phyloP scores from a whole-genome alignment of 2,113 vertebrate species.

The Microcebus murinus region DNA sequence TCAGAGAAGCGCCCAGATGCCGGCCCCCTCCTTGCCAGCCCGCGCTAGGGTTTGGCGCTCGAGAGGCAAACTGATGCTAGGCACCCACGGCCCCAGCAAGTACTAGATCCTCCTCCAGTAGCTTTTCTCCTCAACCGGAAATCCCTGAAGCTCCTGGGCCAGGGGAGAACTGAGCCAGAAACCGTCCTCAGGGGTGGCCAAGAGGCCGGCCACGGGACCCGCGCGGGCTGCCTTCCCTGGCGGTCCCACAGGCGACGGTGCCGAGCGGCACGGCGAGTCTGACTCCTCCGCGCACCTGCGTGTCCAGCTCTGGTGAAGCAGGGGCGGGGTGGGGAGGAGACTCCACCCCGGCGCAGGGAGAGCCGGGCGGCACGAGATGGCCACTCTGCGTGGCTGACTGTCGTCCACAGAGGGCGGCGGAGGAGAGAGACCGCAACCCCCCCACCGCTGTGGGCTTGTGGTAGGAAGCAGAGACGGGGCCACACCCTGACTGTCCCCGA shows the following conservation, averaged over 20 bases:
- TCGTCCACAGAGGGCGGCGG: background rate
- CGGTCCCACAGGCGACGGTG: background rate
- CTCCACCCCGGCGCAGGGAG: fast-evolving
- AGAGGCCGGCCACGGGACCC: background rate
- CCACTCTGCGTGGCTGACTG: background rate
- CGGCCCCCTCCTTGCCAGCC: background rate
- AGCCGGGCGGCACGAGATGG: background rate
- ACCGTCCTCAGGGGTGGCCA: background rate
- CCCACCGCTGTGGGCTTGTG: background rate
- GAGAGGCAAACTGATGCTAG: background rate
- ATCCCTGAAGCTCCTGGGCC: too few species aligned
- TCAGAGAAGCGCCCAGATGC: background rate
- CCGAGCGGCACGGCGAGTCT: background rate
- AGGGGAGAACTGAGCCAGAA: background rate
- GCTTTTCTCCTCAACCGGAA: background rate
- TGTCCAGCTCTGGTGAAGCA: background rate
- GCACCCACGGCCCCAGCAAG: background rate
- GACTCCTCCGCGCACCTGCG: background rate
- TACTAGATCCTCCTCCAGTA: background rate
- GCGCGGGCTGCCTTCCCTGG: background rate
- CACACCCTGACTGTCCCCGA: background rate
- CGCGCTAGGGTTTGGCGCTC: background rate
- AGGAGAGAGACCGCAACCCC: background rate
- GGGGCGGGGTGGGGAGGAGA: background rate
- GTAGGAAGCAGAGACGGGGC: background rate